Evolutionary conservation across 2,888 invertebrate genomes (phyloP).

Genomic region (Salticus scenicus): DNA sequence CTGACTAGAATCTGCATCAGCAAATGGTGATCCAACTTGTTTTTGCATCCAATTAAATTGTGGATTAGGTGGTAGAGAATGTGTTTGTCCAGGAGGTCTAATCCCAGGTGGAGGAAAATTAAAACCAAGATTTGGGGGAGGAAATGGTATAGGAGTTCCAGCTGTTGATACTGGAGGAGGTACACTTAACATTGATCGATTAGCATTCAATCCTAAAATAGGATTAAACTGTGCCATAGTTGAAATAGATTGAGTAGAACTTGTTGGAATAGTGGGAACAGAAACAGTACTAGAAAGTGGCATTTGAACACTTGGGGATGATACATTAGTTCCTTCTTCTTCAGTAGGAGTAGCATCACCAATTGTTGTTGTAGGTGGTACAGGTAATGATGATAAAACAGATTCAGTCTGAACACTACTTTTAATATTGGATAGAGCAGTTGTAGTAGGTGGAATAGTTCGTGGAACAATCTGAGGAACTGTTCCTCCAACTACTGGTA

Average conservation of each 20-base stretch:
- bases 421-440: constrained; percentile 20
- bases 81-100: constrained; percentile 33
- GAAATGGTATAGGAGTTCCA: constrained; percentile 51
- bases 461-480: constrained; percentile 35
- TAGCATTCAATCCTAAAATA: constrained; percentile 21
- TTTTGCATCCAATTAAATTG: constrained; percentile 50
- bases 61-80: constrained; percentile 15
- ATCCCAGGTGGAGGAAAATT: constrained; percentile 57
- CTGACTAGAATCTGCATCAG: constrained; percentile 43
- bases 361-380: constrained; percentile 6
- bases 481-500: constrained; percentile 56
- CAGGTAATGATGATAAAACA: constrained; percentile 20
- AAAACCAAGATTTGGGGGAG: constrained; percentile 49
- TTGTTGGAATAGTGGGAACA: background rate
- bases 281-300: constrained; percentile 4
- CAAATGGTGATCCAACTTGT: constrained; percentile 17
- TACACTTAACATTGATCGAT: constrained; percentile 30
- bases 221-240: constrained; percentile 26
- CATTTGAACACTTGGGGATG: constrained; percentile 35
- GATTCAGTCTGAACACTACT: constrained; percentile 26
- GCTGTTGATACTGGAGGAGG: constrained; percentile 46
- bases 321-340: constrained; percentile 65
- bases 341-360: constrained; percentile 71
- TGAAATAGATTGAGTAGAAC: constrained; percentile 8
- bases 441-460: constrained; percentile 5